Evolutionary conservation across 2,797 vertebrate species (phyloP), one percentile per base, ranked within the genome.

Genomic region (Rhinophrynus dorsalis): DNA sequence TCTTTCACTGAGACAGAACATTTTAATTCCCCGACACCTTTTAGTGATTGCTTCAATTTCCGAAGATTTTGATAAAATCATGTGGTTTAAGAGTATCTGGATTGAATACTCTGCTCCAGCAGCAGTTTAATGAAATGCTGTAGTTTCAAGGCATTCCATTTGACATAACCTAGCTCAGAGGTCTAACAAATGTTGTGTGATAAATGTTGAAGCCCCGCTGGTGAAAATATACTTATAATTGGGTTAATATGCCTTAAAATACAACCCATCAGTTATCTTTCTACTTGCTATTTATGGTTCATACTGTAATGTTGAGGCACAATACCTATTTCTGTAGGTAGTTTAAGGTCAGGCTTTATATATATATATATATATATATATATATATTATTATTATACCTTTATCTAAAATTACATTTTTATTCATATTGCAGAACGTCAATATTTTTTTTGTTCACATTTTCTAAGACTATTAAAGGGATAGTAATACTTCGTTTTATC

Each of bases 191-290:
- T 77, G 86, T 81, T 17, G 78, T 45, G 83, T 97, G 94, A 96
- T 93, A 93, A 92, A 98, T 95, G 92, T 85, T 79, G 75, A 79
- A 83, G 87, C 85, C 79, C 76, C 74, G 78, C 90, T 91, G 91
- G 93, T 95, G 94, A 95, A 96, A 94, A 95, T 90, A 94, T 91
- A 92, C 92, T 94, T 94, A 92, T 96, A 96, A 98, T 97, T 93
- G 93, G 92, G 92, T 94, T 97, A 96, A 97, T 97, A 95, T 94
- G 95, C 95, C 93, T 96, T 95, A 97, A 98, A 98, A 96, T 94
- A 93, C 90, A 86, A 79, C 85, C 91, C 91, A 96, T 98, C 93
- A 88, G 91, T 97, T 94, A 95, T 90, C 83, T 85, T 81, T 88
- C 85, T 90, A 83, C 79, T 86, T 54, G 13, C 83, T 67, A 72